Evolutionary conservation across 2,888 invertebrate genomes (phyloP).

Genomic region (Aleiodes leptofemur): DNA sequence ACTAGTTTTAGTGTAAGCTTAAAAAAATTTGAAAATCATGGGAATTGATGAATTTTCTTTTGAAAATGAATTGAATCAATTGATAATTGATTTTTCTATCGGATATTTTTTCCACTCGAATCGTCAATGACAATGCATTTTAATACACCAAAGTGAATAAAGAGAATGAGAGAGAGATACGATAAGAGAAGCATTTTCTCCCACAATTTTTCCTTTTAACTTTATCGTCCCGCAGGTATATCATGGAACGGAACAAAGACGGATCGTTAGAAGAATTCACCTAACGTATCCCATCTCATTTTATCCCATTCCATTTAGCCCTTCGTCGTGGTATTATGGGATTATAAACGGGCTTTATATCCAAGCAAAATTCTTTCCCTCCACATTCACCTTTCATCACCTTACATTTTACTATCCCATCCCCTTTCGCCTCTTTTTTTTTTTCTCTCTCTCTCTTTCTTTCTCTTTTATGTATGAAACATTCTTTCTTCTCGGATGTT

Average conservation of each 20-base stretch:
- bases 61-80: no score
- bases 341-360: conserved; percentile 55
- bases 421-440: conserved; percentile 25
- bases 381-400: neutral
- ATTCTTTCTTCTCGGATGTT: conserved; percentile 6
- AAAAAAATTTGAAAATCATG: no score
- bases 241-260: conserved; percentile 57
- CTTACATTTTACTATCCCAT: conserved; percentile 40
- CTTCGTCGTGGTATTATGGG: conserved; percentile 52
- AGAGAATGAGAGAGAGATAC: neutral
- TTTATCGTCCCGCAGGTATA: conserved; percentile 41
- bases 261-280: conserved; percentile 58
- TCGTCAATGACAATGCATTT: neutral
- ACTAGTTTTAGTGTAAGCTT: no score
- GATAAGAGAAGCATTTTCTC: conserved; percentile 22
- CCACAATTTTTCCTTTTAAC: conserved; percentile 26
- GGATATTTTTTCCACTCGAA: no score
- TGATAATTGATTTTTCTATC: neutral
- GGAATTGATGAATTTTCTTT: no score
- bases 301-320: conserved; percentile 36
- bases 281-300: conserved; percentile 38
- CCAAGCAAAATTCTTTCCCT: conserved; percentile 35
- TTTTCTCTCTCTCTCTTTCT: no score
- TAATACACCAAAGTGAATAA: neutral
- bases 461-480: conserved; percentile 23